Evolutionary conservation across 1,140 invertebrate genomes (phyloP).

Genomic region (Dendrolimus punctatus): DNA sequence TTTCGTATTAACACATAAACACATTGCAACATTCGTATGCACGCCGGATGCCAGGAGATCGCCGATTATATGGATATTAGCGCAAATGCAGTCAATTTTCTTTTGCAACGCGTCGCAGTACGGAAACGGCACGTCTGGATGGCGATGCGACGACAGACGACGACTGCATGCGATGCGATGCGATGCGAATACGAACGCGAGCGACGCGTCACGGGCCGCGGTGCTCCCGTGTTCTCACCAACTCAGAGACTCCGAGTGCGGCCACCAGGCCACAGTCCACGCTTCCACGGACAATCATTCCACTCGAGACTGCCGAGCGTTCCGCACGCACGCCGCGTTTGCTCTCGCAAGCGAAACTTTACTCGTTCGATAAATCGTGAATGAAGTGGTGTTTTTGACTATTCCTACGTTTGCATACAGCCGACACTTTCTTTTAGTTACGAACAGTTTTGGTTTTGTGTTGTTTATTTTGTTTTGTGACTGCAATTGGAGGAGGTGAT

Average conservation of each 20-base stretch:
- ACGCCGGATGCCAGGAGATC: conserved; percentile 30
- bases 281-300: conserved; percentile 26
- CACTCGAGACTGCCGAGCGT: conserved; percentile 35
- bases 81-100: conserved; percentile 36
- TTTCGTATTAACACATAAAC: too few species aligned
- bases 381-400: conserved; percentile 43
- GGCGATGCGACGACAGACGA: conserved; percentile 6
- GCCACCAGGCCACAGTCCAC: too few species aligned
- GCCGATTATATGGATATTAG: conserved; percentile 44
- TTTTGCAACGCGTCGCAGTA: conserved; percentile 25
- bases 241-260: too few species aligned
- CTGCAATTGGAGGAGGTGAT: conserved; percentile 62
- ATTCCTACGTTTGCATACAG: conserved; percentile 32
- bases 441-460: conserved; percentile 55
- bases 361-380: conserved; percentile 43
- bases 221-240: too few species aligned
- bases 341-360: conserved; percentile 45
- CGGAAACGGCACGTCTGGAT: conserved; percentile 24
- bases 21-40: background rate
- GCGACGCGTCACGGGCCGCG: too few species aligned
- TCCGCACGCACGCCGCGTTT: conserved; percentile 30
- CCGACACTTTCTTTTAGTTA: conserved; percentile 39
- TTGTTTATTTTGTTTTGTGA: conserved; percentile 60
- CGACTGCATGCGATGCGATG: background rate
- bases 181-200: too few species aligned